Evolutionary conservation across 2,888 invertebrate species (phyloP).

Genomic region (Vanessa cardui): DNA sequence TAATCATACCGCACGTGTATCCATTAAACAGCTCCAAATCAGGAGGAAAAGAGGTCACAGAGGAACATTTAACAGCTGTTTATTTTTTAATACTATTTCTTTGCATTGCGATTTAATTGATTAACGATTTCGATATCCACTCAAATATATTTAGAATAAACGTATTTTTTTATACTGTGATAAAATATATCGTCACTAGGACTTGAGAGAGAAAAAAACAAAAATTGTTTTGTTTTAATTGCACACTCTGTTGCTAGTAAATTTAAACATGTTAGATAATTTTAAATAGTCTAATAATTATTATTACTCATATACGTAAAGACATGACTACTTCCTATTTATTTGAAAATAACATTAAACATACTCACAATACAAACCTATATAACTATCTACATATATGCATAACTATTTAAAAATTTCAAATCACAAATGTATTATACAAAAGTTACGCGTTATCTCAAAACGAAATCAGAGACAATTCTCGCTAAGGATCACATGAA

Average conservation of each 20-base stretch:
- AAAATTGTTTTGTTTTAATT: not conserved
- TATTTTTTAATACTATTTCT: too few relatives aligned
- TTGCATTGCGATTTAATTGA: not conserved
- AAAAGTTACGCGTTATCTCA: constrained; percentile 56
- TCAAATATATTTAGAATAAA: too few relatives aligned
- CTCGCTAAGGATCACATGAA: constrained; percentile 59
- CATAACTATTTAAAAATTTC: not conserved
- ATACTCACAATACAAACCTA: not conserved
- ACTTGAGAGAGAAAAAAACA: too few relatives aligned
- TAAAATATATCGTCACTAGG: not conserved
- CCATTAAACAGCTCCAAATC: too few relatives aligned
- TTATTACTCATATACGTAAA: too few relatives aligned
- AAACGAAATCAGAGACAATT: constrained; percentile 53
- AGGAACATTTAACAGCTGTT: too few relatives aligned
- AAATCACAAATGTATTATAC: not conserved
- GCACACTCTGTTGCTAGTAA: too few relatives aligned
- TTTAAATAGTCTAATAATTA: too few relatives aligned
- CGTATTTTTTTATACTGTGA: not conserved
- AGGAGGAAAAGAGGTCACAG: too few relatives aligned
- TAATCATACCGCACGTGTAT: not conserved
- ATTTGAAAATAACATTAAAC: not conserved
- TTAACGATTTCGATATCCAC: not conserved
- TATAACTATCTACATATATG: too few relatives aligned
- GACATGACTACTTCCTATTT: too few relatives aligned
- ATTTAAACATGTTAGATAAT: too few relatives aligned